Percentiles rank a stretch among this genome's conserved stretches.
phyloP scores from a whole-genome alignment of 2,113 vertebrate species.

The Uria aalge region DNA sequence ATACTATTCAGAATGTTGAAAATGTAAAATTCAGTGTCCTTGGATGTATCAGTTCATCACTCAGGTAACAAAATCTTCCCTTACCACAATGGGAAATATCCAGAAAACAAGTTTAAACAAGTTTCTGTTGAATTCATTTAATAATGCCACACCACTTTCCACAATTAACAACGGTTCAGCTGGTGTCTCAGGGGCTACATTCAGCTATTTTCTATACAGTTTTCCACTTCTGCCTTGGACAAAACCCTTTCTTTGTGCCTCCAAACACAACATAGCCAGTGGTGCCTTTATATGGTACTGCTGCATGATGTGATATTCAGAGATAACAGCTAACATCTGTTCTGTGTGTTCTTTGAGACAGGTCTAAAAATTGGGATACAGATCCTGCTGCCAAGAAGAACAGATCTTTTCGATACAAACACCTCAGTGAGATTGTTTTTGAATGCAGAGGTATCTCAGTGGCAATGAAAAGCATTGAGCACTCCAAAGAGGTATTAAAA shows the following conservation, averaged over 20 bases:
- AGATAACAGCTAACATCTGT: not conserved
- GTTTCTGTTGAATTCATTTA: not conserved
- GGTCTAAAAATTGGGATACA: not conserved
- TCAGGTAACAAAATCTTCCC: not conserved
- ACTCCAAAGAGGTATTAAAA: not conserved
- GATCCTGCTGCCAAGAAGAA: not conserved
- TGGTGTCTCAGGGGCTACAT: not conserved
- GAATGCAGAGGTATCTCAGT: not conserved
- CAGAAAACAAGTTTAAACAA: not conserved
- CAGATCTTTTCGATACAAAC: not conserved
- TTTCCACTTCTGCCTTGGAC: not conserved
- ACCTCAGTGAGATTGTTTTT: not conserved
- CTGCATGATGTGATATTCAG: not conserved
- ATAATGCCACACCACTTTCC: not conserved
- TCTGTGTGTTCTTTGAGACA: not conserved
- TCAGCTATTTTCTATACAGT: not conserved
- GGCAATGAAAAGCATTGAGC: not conserved
- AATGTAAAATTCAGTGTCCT: not conserved
- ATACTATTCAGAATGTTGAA: not conserved
- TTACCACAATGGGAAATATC: not conserved
- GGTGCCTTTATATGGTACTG: not conserved
- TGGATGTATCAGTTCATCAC: not conserved
- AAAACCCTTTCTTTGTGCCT: not conserved
- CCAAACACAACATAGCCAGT: not conserved
- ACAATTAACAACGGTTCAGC: not conserved